These are phyloP conservation scores for Petrocephalus zakoni DNA, from an alignment of 2,113 vertebrate genomes.

Conservation along the genomic window DNA sequence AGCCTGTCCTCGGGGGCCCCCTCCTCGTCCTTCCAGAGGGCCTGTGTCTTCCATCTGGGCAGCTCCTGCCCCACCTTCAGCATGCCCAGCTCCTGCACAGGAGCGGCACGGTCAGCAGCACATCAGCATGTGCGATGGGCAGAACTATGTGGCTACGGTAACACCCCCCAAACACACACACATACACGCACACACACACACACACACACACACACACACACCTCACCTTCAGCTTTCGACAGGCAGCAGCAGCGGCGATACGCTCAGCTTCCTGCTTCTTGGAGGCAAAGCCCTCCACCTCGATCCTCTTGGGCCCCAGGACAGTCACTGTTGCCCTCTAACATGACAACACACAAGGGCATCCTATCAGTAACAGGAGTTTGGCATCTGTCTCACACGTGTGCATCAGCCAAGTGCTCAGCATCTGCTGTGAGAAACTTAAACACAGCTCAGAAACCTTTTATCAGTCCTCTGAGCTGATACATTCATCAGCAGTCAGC, in stretches of 20 bases:
- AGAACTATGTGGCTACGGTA: not conserved
- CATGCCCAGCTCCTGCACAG: slow-evolving; percentile 77
- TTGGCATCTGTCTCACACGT: not conserved
- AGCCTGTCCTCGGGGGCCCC: slow-evolving; percentile 45
- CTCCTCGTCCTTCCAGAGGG: slow-evolving; percentile 42
- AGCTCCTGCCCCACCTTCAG: slow-evolving; percentile 74
- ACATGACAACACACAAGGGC: slow-evolving; percentile 16
- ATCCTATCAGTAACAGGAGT: not conserved
- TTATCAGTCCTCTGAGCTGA: not conserved
- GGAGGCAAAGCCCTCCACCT: slow-evolving; percentile 78
- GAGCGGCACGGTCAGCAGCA: not conserved
- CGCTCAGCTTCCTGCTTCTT: slow-evolving; percentile 82
- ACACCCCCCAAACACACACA: not conserved
- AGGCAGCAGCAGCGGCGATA: slow-evolving; percentile 82
- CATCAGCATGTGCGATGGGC: not conserved
- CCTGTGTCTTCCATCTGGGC: slow-evolving; percentile 54
- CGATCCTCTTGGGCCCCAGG: slow-evolving; percentile 80
- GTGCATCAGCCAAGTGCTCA: not conserved
- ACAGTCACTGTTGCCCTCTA: slow-evolving; percentile 85
- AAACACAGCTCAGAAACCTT: not conserved
- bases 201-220: no score
- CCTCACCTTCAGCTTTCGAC: slow-evolving; percentile 77
- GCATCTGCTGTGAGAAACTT: not conserved
- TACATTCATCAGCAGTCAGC: not conserved
- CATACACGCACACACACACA: not conserved